These are phyloP conservation scores for Pangasius djambal DNA, from an alignment of 2,797 vertebrate species.

Conservation along the genomic window DNA sequence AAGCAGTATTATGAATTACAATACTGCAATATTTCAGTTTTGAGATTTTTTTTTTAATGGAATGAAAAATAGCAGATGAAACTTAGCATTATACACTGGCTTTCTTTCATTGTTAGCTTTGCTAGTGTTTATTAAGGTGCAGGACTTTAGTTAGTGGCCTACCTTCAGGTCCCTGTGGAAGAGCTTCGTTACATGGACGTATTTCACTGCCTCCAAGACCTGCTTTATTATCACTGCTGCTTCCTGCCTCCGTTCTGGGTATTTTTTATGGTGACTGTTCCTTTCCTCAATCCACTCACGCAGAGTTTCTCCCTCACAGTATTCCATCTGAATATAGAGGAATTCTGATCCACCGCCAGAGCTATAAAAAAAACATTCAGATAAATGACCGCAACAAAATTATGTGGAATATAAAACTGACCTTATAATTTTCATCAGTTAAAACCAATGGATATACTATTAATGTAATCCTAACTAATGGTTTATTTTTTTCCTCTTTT, in stretches of 20 bases:
- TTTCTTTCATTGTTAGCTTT: background rate
- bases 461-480: background rate
- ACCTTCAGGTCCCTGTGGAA: constrained; percentile 95
- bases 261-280: background rate
- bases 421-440: background rate
- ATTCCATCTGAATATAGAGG: constrained; percentile 91
- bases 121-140: background rate
- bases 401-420: background rate
- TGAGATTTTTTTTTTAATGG: background rate
- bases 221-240: constrained; percentile 73
- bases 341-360: constrained; percentile 43
- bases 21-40: background rate
- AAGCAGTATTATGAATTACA: background rate
- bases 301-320: constrained; percentile 80
- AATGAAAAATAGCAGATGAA: background rate
- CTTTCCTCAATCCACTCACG: constrained; percentile 74
- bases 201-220: constrained; percentile 78
- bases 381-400: background rate
- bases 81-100: background rate
- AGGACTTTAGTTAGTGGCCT: background rate
- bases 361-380: constrained; percentile 54
- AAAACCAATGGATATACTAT: background rate
- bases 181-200: constrained; percentile 78
- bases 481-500: background rate
- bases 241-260: constrained; percentile 59